Percentiles rank a stretch among this genome's conserved stretches.
Evolutionary conservation across 2,888 invertebrate genomes (phyloP).

Genomic region (Tinea semifulvella): DNA sequence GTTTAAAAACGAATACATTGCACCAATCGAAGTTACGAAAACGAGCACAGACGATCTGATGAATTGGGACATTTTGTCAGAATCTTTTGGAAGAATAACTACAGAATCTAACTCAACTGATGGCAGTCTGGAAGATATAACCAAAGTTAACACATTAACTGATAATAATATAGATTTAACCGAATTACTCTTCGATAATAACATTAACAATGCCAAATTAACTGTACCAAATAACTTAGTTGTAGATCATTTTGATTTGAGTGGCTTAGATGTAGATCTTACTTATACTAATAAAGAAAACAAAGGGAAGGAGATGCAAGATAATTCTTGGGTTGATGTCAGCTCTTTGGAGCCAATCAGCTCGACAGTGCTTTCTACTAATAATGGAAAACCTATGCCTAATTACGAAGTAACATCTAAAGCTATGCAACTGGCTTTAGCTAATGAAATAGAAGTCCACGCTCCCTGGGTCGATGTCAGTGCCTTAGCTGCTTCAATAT

Average conservation of each 20-base stretch:
- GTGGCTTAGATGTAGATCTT: conserved; percentile 32
- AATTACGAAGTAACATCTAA: conserved; percentile 40
- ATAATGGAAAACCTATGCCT: conserved; percentile 23
- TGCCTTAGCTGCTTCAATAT: conserved; percentile 71
- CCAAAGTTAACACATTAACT: conserved; percentile 30
- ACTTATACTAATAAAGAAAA: conserved; percentile 23
- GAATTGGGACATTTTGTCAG: conserved; percentile 56
- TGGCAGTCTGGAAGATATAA: conserved; percentile 45
- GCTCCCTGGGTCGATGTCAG: conserved; percentile 80
- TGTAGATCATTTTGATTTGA: conserved; percentile 42
- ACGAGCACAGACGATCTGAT: conserved; percentile 31
- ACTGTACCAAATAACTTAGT: conserved; percentile 30
- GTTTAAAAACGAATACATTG: no score
- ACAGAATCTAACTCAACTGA: conserved; percentile 51
- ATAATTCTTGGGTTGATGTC: conserved; percentile 35
- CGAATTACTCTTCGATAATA: conserved; percentile 45
- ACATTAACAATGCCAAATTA: conserved; percentile 31
- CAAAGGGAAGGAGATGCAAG: neutral
- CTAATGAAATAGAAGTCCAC: conserved; percentile 79
- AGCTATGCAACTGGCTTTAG: conserved; percentile 76
- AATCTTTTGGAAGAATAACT: conserved; percentile 53
- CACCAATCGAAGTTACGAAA: neutral
- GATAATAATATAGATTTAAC: conserved; percentile 45
- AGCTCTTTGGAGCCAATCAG: conserved; percentile 31
- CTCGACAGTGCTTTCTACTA: conserved; percentile 17